These are phyloP conservation scores for Athene cunicularia DNA, from an alignment of 2,113 vertebrate species.

Conservation along the genomic window DNA sequence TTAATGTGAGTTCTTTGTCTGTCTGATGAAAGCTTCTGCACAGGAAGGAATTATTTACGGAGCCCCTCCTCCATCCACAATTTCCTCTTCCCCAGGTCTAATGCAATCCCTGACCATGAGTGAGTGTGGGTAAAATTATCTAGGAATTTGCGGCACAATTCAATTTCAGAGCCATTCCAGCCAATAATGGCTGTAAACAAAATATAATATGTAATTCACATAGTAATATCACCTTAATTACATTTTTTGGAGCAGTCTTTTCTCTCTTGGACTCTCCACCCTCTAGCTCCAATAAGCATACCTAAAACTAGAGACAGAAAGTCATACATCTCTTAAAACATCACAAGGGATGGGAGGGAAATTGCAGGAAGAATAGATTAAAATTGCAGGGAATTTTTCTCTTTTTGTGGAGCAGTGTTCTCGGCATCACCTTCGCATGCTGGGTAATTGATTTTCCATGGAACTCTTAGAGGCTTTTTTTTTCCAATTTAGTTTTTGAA, in stretches of 20 bases:
- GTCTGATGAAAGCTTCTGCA: neutral
- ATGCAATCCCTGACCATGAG: neutral
- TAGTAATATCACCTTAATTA: conserved; percentile 66
- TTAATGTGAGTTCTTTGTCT: neutral
- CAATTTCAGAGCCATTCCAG: conserved; percentile 61
- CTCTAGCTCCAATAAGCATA: conserved; percentile 32
- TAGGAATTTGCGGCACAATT: conserved; percentile 36
- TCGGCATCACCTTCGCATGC: neutral
- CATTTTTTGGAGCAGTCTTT: conserved; percentile 33
- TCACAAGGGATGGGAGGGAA: conserved; percentile 17
- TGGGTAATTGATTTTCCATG: conserved; percentile 44
- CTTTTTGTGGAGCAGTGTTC: neutral
- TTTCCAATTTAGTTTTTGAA: conserved; percentile 18
- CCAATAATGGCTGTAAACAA: conserved; percentile 69
- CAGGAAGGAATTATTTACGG: neutral
- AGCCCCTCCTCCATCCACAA: neutral
- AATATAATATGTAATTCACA: conserved; percentile 63
- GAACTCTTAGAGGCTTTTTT: neutral
- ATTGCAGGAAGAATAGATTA: conserved; percentile 23
- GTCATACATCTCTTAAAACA: conserved; percentile 12
- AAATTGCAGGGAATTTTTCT: conserved; percentile 43
- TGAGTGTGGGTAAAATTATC: neutral
- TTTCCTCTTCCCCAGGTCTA: neutral
- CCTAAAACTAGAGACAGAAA: conserved; percentile 10
- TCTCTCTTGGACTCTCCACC: conserved; percentile 14